Evolutionary conservation across 2,888 invertebrate genomes (phyloP), one percentile per base, ranked within the genome.

Genomic region (Coleophora flavipennella): DNA sequence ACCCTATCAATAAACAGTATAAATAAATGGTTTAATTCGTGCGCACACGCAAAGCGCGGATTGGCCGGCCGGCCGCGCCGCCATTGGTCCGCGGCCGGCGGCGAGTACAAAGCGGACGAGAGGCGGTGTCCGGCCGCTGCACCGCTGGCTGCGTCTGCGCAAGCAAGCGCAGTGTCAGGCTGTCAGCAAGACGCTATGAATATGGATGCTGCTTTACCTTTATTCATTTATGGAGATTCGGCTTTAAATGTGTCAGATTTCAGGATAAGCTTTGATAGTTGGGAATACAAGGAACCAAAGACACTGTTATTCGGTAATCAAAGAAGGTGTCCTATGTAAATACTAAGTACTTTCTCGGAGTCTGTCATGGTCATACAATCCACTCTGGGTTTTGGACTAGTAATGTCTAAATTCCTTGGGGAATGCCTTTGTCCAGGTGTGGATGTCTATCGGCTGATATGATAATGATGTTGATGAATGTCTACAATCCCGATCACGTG

Each of bases 171-270:
- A 67, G 29, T 29, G 29, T 10, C 29, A n/a, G 29, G 64, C 70
- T 76, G 78, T 72, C 77, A 77, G 64, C 62, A 68, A n/a, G 70
- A 50, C 61, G 52, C 57, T 80, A 80, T 79, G 74, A 67, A 77
- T 69, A 60, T 53, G 58, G 55, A 51, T 51, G 45, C 45, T 41
- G 42, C 39, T 41, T 20, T 20, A 45, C 45, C 48, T 38, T 37
- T 46, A 48, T 41, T 40, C 42, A 38, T 42, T 31, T 44, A 42
- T 45, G 42, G 41, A 48, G 42, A 45, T 45, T 48, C n/a, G 31
- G n/a, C 31, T 31, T 31, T 12, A 31, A 31, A 12, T 31, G 31
- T 31, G 6, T 12, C 12, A 12, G 31, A 31, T 31, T 31, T 31
- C 12, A 12, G n/a, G 31, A 12, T 11, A 31, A 10, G 31, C n/a